Base-by-base conservation (phyloP, 2,113 vertebrate genomes). In the Psammodynastes pulverulentus region DNA sequence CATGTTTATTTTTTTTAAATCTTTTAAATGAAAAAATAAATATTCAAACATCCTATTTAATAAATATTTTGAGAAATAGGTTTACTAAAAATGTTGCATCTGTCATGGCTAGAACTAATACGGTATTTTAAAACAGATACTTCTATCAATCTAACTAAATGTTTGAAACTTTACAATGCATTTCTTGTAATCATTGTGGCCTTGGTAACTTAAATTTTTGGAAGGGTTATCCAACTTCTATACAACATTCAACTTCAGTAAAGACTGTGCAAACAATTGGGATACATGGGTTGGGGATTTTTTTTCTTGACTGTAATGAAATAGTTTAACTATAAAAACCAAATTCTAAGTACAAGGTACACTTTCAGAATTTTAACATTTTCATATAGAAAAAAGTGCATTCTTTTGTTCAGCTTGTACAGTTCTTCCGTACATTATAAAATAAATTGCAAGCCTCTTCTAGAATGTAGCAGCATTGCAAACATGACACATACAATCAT, bases 381-480 rank as follows among this genome's bases (percentile, higher is more conserved):
- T 96, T 95, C 95, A 96, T 95, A 53, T 34, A 94, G 96, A 97
- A 95, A 95, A 95, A 98, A 97, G 97, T 97, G 97, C 97, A 95
- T 96, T 96, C 95, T 96, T 96, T 96, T 96, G 93, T 96, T 95
- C 92, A 94, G 96, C 92, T 96, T 97, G 97, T 95, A 96, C 97
- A 97, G 96, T 97, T 96, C 97, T 97, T 96, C 96, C 97, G 95
- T 93, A 94, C 94, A 95, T 96, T 96, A 97, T 96, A 96, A 95
- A 97, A 97, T 93, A 94, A 97, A 97, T 97, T 94, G 96, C 93
- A 95, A 97, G 95, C 95, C 97, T 97, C 90, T 94, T 95, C 94
- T 96, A 96, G 96, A 95, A 95, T 95, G 97, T 97, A 97, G 97
- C 96, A 97, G 97, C 96, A 95, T 96, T 97, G 97, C 97, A 97